Evolutionary conservation across 2,888 invertebrate genomes (phyloP).

Genomic region (Pecten maximus): DNA sequence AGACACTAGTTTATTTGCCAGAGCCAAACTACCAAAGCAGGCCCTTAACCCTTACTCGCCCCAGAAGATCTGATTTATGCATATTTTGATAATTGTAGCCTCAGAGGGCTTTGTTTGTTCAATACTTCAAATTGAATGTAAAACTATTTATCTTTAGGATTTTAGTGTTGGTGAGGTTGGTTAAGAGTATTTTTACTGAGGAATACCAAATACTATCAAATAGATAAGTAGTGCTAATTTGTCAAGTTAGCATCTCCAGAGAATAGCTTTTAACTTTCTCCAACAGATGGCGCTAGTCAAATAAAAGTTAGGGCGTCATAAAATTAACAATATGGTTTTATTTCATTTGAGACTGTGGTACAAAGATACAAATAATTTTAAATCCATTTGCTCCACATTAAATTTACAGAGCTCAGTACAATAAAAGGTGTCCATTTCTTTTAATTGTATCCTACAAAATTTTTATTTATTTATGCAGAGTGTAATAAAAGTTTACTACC

Average conservation of each 20-base stretch:
- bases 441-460: conserved; percentile 31
- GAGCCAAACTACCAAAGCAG: conserved; percentile 10
- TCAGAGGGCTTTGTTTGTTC: conserved; percentile 9
- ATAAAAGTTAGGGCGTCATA: neutral
- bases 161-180: neutral
- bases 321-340: conserved; percentile 35
- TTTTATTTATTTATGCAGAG: conserved; percentile 33
- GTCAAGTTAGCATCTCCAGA: conserved; percentile 6
- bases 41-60: neutral
- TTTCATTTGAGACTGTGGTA: conserved; percentile 17
- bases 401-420: neutral
- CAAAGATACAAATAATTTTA: conserved; percentile 33
- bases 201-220: conserved; percentile 3
- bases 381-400: conserved; percentile 9
- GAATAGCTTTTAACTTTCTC: neutral
- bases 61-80: conserved; percentile 13
- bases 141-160: conserved; percentile 25
- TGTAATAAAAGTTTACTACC: conserved; percentile 20
- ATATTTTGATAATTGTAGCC: conserved; percentile 35
- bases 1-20: conserved; percentile 45
- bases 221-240: conserved; percentile 21
- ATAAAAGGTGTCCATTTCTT: conserved; percentile 23
- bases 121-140: conserved; percentile 31
- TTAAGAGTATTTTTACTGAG: conserved; percentile 1
- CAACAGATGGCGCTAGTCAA: neutral